Evolutionary conservation across 23 tunicate genomes (phyloP), one percentile per base, ranked within the genome.

Genomic region (Halocynthia roretzi): DNA sequence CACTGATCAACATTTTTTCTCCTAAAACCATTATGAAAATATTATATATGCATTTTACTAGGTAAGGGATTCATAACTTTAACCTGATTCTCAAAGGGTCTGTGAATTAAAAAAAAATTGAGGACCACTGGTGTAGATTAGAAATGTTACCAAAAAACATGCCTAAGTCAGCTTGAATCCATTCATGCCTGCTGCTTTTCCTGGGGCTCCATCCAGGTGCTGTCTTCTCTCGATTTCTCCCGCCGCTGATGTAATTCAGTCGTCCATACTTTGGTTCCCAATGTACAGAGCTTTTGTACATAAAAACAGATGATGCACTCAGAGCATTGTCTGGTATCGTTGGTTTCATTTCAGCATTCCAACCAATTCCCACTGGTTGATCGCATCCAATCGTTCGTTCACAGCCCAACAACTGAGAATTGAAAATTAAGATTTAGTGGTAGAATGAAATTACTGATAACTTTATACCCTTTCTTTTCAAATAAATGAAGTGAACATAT

Each of bases 181-280:
- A 76, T n/a, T 76, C 68, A 48, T 68, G 40, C 10, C 80, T 15
- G 15, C 61, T 76, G 49, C 31, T 76, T 8, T 56, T 54, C 53
- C 80, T 76, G 22, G 80, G 80, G n/a, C 80, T 56, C 80, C 80
- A 76, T 56, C 68, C 67, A 15, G 80, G 80, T 8, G 80, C 80
- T 5, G 18, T 17, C 12, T 15, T 60, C n/a, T 15, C 4, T 1
- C 44, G 44, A 31, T 31, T 31, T 31, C 44, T 1, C 1, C 44
- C 64, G 2, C 64, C n/a, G 17, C n/a, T 31, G 44, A 48, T 56
- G 31, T 76, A 76, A n/a, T 76, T 18, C 10, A 76, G 68, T 5
- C 80, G 67, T 8, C 67, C 80, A 57, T 18, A 76, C 49, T 68
- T 21, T 9, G 80, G 62, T 56, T 76, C 67, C 80, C 80, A 76